Evolutionary conservation across 2,888 invertebrate species (phyloP).

Genomic region (Tachina fera): DNA sequence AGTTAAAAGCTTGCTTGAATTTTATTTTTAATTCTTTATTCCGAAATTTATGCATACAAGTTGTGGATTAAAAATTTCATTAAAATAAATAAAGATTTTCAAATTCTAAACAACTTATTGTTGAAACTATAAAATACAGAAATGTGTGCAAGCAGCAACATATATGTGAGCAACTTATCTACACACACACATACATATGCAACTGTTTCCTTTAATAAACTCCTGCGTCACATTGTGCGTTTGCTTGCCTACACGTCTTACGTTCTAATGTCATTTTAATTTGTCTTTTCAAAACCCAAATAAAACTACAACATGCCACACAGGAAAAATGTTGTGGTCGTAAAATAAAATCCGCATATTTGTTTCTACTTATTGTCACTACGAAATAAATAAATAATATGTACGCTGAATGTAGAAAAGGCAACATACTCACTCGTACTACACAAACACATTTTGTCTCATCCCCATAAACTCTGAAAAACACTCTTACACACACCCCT

Average conservation of each 20-base stretch:
- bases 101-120: background rate
- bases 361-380: conserved; percentile 48
- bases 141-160: too few relatives aligned
- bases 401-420: background rate
- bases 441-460: conserved; percentile 3
- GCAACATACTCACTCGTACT: background rate
- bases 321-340: conserved; percentile 57
- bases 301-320: conserved; percentile 64
- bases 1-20: too few relatives aligned
- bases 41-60: too few relatives aligned
- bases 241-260: conserved; percentile 33
- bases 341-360: conserved; percentile 57
- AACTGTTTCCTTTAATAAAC: conserved; percentile 67
- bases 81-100: background rate
- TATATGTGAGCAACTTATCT: too few relatives aligned
- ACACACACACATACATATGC: background rate
- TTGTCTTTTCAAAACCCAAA: conserved; percentile 72
- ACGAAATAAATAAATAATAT: conserved; percentile 51
- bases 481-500: conserved; percentile 66
- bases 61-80: background rate
- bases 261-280: conserved; percentile 74
- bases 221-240: conserved; percentile 16
- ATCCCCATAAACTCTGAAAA: conserved; percentile 42
- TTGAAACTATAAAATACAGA: background rate
- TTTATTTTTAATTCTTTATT: too few relatives aligned